phyloP scores from a whole-genome alignment of 2,113 vertebrate genomes.

The Rutilus rutilus region DNA sequence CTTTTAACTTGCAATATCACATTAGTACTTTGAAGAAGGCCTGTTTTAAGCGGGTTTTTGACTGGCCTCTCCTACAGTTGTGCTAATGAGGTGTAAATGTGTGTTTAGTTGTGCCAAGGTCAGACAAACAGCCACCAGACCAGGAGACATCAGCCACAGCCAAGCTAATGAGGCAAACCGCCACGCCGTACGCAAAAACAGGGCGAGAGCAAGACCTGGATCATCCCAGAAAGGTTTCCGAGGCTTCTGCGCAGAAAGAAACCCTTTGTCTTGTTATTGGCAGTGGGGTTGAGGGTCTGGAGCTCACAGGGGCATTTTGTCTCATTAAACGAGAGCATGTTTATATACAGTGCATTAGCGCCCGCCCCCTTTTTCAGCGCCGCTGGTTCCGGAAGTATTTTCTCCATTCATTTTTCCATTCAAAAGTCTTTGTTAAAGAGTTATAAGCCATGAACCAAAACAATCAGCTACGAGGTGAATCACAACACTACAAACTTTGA shows the following conservation, averaged over 20 bases:
- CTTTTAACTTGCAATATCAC: background rate
- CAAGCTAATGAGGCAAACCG: constrained; percentile 21
- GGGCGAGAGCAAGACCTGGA: background rate
- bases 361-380: too few relatives aligned
- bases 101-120: constrained; percentile 23
- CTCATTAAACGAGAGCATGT: background rate
- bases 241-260: background rate
- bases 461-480: too few relatives aligned
- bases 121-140: constrained; percentile 39
- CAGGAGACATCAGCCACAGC: constrained; percentile 20
- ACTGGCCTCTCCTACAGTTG: constrained; percentile 21
- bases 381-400: too few relatives aligned
- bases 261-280: constrained; percentile 3
- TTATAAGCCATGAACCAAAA: too few relatives aligned
- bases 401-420: too few relatives aligned
- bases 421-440: too few relatives aligned
- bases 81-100: constrained; percentile 46
- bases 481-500: too few relatives aligned
- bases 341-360: background rate
- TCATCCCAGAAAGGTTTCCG: background rate
- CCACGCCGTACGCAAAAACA: background rate
- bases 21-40: background rate
- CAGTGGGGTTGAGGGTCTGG: background rate
- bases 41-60: background rate
- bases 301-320: background rate